Evolutionary conservation across 2,113 vertebrate species (phyloP).

Genomic region (Dermatemys mawii): DNA sequence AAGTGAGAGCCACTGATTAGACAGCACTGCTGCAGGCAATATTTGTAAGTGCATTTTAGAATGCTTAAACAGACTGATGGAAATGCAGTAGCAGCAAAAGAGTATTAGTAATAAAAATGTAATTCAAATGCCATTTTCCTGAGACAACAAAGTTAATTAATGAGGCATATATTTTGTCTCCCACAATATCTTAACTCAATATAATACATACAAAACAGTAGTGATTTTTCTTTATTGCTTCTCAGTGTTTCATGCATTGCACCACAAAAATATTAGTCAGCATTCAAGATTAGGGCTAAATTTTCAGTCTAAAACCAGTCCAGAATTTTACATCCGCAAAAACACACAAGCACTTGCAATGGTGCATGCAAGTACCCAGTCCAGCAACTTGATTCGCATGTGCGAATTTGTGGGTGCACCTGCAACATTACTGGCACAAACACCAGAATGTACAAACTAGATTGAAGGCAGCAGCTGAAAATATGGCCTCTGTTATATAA

Average conservation of each 20-base stretch:
- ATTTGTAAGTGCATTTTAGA: neutral
- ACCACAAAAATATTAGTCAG: neutral
- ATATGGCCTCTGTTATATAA: neutral
- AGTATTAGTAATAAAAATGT: neutral
- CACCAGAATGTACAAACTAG: fast-evolving
- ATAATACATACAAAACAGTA: neutral
- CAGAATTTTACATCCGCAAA: neutral
- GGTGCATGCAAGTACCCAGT: fast-evolving
- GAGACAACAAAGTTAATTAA: neutral
- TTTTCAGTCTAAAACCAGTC: neutral
- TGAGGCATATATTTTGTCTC: neutral
- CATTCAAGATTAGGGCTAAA: neutral
- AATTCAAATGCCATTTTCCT: neutral
- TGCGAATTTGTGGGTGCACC: fast-evolving
- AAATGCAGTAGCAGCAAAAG: neutral
- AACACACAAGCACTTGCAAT: neutral
- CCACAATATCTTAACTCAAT: neutral
- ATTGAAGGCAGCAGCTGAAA: neutral
- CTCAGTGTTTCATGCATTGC: neutral
- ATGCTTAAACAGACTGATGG: neutral
- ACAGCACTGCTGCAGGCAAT: neutral
- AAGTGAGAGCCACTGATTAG: neutral
- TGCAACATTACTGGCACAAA: neutral
- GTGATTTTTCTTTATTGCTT: neutral
- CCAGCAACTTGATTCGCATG: fast-evolving